Percentiles rank a stretch among this genome's conserved stretches.
These are phyloP conservation scores for Fragum sueziense DNA, from an alignment of 2,888 invertebrate species.

Conservation along the genomic window DNA sequence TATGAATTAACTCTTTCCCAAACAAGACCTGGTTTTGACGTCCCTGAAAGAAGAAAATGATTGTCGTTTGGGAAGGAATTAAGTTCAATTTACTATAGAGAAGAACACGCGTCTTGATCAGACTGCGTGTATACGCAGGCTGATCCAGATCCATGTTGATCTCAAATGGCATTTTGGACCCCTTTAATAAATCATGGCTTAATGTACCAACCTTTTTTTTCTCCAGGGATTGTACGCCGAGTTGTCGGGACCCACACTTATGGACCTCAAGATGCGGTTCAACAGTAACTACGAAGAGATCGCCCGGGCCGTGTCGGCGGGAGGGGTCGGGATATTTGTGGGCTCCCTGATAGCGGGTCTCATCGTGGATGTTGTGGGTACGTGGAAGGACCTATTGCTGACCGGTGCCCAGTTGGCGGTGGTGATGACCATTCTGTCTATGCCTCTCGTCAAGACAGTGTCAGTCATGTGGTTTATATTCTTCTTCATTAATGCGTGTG, in stretches of 20 bases:
- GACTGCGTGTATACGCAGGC: too few species aligned
- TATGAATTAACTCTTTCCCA: too few species aligned
- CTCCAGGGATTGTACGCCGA: constrained; percentile 54
- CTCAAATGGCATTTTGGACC: too few species aligned
- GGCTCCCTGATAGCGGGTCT: constrained; percentile 52
- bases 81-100: too few species aligned
- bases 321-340: constrained; percentile 51
- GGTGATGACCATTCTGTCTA: constrained; percentile 30
- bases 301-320: constrained; percentile 49
- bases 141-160: too few species aligned
- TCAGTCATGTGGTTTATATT: constrained; percentile 48
- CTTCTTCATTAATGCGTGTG: constrained; percentile 45
- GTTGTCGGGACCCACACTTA: constrained; percentile 57
- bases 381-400: constrained; percentile 50
- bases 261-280: constrained; percentile 56
- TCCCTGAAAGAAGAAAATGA: too few species aligned
- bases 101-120: too few species aligned
- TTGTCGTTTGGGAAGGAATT: too few species aligned
- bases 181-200: background rate
- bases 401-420: constrained; percentile 42
- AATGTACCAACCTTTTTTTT: too few species aligned
- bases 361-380: constrained; percentile 47
- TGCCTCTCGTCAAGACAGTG: constrained; percentile 49
- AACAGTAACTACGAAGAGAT: constrained; percentile 48
- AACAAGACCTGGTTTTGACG: too few species aligned